These are phyloP conservation scores for Uria aalge DNA, from an alignment of 2,113 vertebrate genomes.

Conservation along the genomic window DNA sequence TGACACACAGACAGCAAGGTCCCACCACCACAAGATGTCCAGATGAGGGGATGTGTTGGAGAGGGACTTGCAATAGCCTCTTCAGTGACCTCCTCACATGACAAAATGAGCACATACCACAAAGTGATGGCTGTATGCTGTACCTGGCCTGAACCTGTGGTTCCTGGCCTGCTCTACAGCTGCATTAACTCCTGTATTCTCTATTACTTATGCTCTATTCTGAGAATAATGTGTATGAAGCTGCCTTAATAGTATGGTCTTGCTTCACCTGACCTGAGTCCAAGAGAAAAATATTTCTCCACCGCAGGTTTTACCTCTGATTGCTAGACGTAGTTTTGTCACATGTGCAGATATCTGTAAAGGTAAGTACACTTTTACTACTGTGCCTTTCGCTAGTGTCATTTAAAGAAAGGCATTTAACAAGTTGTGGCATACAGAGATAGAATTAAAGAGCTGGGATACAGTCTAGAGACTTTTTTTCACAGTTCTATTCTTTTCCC, in stretches of 20 bases:
- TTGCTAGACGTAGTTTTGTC: neutral
- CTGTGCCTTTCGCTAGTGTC: neutral
- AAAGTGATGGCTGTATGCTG: accelerated
- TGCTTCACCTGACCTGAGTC: neutral
- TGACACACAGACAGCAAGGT: neutral
- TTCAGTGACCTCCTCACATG: neutral
- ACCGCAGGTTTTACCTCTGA: neutral
- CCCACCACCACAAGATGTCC: neutral
- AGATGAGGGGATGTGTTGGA: accelerated
- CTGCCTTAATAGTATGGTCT: neutral
- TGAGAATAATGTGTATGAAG: neutral
- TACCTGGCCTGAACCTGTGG: neutral
- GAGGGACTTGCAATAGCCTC: neutral
- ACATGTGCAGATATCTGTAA: neutral
- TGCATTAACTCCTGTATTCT: neutral
- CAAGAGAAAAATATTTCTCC: neutral
- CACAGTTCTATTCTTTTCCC: neutral
- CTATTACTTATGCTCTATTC: neutral
- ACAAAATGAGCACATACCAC: neutral
- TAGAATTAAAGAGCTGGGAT: neutral
- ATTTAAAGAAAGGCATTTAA: neutral
- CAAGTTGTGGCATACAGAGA: neutral
- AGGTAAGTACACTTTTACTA: neutral
- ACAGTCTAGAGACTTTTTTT: neutral
- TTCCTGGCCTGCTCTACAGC: neutral